Evolutionary conservation across 2,113 vertebrate genomes (phyloP).

Genomic region (Natator depressus): DNA sequence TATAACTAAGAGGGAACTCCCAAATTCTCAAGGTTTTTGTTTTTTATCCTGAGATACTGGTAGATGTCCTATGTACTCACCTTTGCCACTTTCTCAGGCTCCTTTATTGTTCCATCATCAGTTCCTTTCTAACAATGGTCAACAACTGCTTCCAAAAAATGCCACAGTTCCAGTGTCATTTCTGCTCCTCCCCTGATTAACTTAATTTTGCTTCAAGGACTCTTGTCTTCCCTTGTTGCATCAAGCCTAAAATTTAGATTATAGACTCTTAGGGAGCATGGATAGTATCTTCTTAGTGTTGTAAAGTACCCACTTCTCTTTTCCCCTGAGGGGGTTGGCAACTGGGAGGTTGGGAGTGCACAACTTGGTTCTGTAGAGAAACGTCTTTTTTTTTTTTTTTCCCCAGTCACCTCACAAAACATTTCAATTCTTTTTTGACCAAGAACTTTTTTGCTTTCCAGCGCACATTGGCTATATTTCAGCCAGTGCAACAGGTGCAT

Average conservation of each 20-base stretch:
- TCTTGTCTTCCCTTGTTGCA: background rate
- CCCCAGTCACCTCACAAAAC: fast-evolving
- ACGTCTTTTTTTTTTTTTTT: fast-evolving
- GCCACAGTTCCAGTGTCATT: background rate
- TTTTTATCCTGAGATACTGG: fast-evolving
- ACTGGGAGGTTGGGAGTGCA: background rate
- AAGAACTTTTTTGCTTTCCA: background rate
- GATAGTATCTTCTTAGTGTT: background rate
- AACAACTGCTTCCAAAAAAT: fast-evolving
- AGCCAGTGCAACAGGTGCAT: background rate
- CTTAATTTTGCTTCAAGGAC: background rate
- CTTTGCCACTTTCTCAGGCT: fast-evolving
- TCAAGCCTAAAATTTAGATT: background rate
- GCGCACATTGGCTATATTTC: background rate
- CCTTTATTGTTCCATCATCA: background rate
- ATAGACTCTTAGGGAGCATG: background rate
- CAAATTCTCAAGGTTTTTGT: fast-evolving
- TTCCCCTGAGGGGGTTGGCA: background rate
- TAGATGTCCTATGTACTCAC: fast-evolving
- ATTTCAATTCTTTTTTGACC: fast-evolving
- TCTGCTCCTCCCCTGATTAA: background rate
- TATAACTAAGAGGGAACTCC: fast-evolving
- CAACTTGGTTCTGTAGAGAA: background rate
- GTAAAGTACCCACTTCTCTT: background rate
- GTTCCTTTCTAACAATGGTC: background rate